Conservation (phyloP, 2,888 invertebrate genomes). For the Coecobrya sp. region DNA sequence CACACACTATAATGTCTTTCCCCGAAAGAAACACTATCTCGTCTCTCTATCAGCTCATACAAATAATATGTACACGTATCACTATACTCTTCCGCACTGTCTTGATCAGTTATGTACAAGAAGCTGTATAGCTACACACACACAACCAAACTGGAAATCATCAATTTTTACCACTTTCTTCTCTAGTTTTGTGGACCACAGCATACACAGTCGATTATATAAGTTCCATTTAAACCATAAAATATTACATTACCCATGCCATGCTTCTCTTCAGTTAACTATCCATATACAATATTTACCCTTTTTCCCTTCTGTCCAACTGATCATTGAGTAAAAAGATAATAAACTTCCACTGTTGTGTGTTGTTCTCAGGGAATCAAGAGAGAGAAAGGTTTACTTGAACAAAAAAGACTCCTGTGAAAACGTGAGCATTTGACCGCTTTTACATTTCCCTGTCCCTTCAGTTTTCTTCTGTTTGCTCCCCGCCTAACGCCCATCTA, state of each 20-base stretch:
- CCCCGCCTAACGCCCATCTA: neutral
- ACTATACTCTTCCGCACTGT: neutral
- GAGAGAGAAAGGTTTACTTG: conserved; percentile 42
- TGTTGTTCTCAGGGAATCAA: conserved; percentile 62
- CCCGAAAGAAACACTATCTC: neutral
- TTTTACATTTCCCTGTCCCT: conserved; percentile 65
- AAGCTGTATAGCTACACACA: conserved; percentile 24
- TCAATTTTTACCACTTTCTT: conserved; percentile 60
- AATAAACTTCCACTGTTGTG: conserved; percentile 61
- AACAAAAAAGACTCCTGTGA: conserved; percentile 35
- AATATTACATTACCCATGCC: conserved; percentile 50
- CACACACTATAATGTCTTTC: conserved; percentile 40
- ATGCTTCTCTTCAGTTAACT: conserved; percentile 43
- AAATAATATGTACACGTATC: no score
- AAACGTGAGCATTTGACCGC: conserved; percentile 64
- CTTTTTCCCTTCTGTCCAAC: conserved; percentile 45
- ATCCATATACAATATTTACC: conserved; percentile 53
- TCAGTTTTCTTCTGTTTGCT: conserved; percentile 15
- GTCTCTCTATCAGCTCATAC: conserved; percentile 17
- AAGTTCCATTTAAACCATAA: conserved; percentile 47
- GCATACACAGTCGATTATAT: neutral
- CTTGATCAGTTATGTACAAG: conserved; percentile 8
- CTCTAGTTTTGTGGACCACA: neutral
- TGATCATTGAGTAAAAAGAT: conserved; percentile 69
- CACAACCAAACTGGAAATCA: conserved; percentile 24